phyloP scores from a whole-genome alignment of 2,797 vertebrate species.

The Macropodus opercularis region DNA sequence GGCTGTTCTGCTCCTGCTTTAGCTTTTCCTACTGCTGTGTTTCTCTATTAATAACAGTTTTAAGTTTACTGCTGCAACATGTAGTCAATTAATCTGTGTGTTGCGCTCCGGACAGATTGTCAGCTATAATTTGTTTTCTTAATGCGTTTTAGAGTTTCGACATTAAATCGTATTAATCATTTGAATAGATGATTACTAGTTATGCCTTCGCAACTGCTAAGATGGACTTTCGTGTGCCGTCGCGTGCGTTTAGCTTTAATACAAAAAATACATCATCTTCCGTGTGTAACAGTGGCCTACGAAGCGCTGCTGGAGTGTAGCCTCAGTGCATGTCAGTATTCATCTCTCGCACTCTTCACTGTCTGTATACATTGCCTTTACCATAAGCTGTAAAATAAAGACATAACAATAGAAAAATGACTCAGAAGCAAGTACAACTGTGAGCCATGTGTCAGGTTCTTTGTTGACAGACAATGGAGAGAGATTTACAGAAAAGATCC shows the following conservation, averaged over 20 bases:
- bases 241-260: too few species aligned
- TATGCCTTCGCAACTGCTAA: background rate
- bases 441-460: background rate
- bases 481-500: background rate
- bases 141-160: conserved; percentile 6
- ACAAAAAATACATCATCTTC: background rate
- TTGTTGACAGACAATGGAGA: background rate
- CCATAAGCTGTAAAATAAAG: background rate
- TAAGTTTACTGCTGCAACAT: conserved; percentile 23
- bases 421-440: background rate
- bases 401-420: background rate
- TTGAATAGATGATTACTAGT: conserved; percentile 1
- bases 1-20: conserved; percentile 40
- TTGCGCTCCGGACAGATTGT: conserved; percentile 2
- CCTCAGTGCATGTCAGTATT: conserved; percentile 10
- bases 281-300: background rate
- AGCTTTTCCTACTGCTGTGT: conserved; percentile 44
- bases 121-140: conserved; percentile 11
- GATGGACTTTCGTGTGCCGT: background rate
- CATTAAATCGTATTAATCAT: conserved; percentile 1
- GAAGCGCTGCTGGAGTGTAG: background rate
- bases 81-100: background rate
- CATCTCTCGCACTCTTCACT: conserved; percentile 1
- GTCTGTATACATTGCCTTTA: background rate
- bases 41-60: conserved; percentile 30